A percentile compares a stretch with the other conserved stretches of the same genome.
These are phyloP conservation scores for Drosophila atripex DNA, from an alignment of 2,888 invertebrate species.

Conservation along the genomic window DNA sequence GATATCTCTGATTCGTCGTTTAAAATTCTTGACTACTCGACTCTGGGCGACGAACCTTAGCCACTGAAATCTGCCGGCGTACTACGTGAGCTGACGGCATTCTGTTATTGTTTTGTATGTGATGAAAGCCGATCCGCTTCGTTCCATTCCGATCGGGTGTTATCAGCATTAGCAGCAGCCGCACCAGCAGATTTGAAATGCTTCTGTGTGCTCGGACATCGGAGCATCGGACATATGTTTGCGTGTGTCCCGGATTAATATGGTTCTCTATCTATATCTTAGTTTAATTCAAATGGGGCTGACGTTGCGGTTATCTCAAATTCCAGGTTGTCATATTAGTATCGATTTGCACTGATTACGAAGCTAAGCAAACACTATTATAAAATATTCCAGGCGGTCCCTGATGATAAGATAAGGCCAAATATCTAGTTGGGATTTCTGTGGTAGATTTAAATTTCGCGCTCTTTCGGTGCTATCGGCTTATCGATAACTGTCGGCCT, in stretches of 20 bases:
- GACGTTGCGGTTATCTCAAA: constrained; percentile 24
- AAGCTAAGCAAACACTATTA: constrained; percentile 20
- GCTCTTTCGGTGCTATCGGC: not conserved
- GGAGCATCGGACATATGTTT: constrained; percentile 14
- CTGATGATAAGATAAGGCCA: not conserved
- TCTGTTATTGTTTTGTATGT: constrained; percentile 61
- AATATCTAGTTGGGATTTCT: not conserved
- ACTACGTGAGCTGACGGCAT: constrained; percentile 58
- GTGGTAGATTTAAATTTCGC: not conserved
- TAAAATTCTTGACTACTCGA: constrained; percentile 14
- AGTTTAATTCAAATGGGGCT: not conserved
- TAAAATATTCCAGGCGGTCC: not conserved
- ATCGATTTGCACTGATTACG: constrained; percentile 35
- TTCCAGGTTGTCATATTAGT: constrained; percentile 25
- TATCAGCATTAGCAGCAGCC: constrained; percentile 28
- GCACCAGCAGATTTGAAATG: constrained; percentile 11
- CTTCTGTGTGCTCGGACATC: constrained; percentile 10
- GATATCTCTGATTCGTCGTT: not conserved
- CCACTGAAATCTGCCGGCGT: constrained; percentile 49
- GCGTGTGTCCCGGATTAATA: constrained; percentile 10
- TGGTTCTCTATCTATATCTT: constrained; percentile 10
- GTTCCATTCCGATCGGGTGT: constrained; percentile 8
- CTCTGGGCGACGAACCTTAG: constrained; percentile 15
- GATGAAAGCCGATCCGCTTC: constrained; percentile 25
- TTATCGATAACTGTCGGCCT: not conserved